Evolutionary conservation across 2,888 invertebrate genomes (phyloP), one percentile per base, ranked within the genome.

Genomic region (Drosophila nr. perissopoda): DNA sequence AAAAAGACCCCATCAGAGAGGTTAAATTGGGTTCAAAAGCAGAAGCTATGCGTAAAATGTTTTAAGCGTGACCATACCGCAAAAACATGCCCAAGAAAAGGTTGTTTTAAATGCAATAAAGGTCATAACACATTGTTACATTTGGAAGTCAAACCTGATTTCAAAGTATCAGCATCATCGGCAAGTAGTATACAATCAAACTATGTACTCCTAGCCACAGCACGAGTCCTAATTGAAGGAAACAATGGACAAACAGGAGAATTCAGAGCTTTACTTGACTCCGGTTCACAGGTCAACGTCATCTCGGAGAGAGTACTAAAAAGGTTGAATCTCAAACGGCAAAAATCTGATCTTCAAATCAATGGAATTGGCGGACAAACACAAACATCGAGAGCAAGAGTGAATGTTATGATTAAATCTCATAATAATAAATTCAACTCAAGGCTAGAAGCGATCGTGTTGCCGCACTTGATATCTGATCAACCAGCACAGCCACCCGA

Each of bases 251-350:
- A 33, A 33, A 11, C 4, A 4, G 11, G 11, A 11, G 11, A 33
- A 33, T 33, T 33, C 11, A 33, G 33, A 33, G 33, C 4, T 4
- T 11, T 33, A 4, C 33, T 11, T 4, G 33, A 33, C 33, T 11
- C 33, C 11, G 33, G 33, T 0, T 33, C 33, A 5, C 2, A 5
- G 16, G 16, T 34, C 4, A 13, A 34, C 5, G 5, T 16, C 0
- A 36, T 36, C 6, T 36, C 16, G 16, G 36, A 7, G 6, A 36
- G 16, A 16, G 16, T 0, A 36, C 0, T 36, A 2, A 16, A 36
- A 5, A 16, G 2, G 0, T 6, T 36, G 16, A 16, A 6, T 16
- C 16, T 36, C 16, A 36, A 16, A 0, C 6, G 6, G 0, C 16
- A 16, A 8, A n/a, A 11, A 0, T 21, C 42, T 5, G 42, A n/a